A percentile compares a stretch with the other conserved stretches of the same genome.
These are phyloP conservation scores for Steinernema scapterisci DNA, from an alignment of 2,888 invertebrate species.

Conservation along the genomic window DNA sequence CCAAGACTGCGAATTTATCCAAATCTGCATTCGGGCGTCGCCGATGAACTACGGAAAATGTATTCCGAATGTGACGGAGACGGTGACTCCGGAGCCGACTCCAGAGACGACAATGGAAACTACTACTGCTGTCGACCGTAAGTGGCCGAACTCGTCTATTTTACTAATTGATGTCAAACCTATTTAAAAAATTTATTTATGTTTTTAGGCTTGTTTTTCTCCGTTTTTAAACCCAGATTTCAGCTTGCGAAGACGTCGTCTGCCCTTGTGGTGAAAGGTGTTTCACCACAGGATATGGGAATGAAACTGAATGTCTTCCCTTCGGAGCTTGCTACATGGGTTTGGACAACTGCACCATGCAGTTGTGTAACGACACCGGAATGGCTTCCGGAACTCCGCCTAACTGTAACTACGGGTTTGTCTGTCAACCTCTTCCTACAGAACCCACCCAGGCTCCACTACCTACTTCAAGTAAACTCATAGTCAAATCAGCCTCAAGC, in stretches of 20 bases:
- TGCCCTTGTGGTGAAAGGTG: not conserved
- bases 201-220: too few species aligned
- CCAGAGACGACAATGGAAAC: not conserved
- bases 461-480: not conserved
- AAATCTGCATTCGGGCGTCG: not conserved
- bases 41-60: not conserved
- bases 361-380: conserved; percentile 4
- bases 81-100: not conserved
- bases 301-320: not conserved
- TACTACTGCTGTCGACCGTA: not conserved
- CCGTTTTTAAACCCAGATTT: too few species aligned
- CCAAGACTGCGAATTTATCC: not conserved
- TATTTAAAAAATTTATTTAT: too few species aligned
- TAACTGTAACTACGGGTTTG: not conserved
- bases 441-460: not conserved
- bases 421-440: not conserved
- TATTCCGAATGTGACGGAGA: not conserved
- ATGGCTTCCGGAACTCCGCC: not conserved
- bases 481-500: not conserved
- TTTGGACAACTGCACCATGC: not conserved
- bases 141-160: too few species aligned
- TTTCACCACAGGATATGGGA: not conserved
- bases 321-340: not conserved
- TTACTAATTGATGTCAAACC: too few species aligned
- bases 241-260: not conserved